Evolutionary conservation across 1,140 invertebrate genomes (phyloP).

Genomic region (Yoshiicerus persimilis): DNA sequence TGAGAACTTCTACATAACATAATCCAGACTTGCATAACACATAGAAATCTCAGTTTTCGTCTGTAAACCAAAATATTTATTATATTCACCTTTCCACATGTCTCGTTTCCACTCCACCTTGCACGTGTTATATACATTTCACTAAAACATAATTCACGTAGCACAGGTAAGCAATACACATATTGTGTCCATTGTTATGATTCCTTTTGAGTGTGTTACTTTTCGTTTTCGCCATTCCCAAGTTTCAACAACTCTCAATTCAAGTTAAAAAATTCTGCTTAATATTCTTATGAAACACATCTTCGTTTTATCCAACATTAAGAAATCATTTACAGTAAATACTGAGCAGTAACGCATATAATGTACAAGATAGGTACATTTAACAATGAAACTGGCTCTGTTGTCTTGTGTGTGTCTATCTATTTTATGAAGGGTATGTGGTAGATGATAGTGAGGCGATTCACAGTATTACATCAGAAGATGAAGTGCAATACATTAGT

Average conservation of each 20-base stretch:
- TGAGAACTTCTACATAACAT: neutral
- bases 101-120: neutral
- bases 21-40: neutral
- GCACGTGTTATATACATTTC: neutral
- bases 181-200: neutral
- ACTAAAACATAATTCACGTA: neutral
- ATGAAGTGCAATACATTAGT: neutral
- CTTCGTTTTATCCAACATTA: too few species aligned
- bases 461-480: neutral
- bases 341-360: too few species aligned
- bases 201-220: too few species aligned
- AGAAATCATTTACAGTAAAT: too few species aligned
- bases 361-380: neutral
- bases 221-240: too few species aligned
- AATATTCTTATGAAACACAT: too few species aligned
- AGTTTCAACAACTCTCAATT: too few species aligned
- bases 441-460: neutral
- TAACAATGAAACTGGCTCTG: neutral
- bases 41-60: neutral
- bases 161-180: neutral
- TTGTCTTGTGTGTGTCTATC: neutral
- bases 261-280: too few species aligned
- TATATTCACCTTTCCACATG: neutral
- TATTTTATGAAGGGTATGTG: neutral
- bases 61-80: neutral